A percentile compares a stretch with the other conserved stretches of the same genome.
Evolutionary conservation across 2,113 vertebrate genomes (phyloP).

Genomic region (Alaudala cheleensis): DNA sequence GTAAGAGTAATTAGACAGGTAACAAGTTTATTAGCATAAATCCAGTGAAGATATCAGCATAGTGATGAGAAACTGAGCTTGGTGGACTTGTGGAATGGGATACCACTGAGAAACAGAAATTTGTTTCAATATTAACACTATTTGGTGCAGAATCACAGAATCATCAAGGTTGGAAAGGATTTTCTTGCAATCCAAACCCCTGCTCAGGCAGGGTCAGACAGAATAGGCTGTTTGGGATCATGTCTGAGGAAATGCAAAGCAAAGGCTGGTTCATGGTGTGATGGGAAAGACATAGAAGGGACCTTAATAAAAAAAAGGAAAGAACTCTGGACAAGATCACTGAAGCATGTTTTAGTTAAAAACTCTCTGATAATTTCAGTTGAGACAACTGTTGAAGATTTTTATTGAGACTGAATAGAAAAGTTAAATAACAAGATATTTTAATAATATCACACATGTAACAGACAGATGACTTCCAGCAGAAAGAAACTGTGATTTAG

Average conservation of each 20-base stretch:
- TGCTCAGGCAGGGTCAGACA: background rate
- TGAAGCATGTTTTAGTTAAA: background rate
- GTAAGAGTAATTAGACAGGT: background rate
- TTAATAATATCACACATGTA: background rate
- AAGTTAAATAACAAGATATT: background rate
- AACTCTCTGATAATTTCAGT: background rate
- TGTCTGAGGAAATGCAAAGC: background rate
- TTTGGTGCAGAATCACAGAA: background rate
- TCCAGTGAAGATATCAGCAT: background rate
- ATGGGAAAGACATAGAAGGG: background rate
- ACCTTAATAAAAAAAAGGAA: background rate
- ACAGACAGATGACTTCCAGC: background rate
- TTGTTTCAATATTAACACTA: background rate
- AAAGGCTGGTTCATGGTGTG: background rate
- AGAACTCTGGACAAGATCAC: background rate
- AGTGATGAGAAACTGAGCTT: background rate
- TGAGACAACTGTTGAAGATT: background rate
- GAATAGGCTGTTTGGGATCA: background rate
- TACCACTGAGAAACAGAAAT: background rate
- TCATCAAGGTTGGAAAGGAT: background rate
- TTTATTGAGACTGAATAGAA: background rate
- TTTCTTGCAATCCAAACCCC: background rate
- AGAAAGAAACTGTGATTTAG: background rate
- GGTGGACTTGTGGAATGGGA: background rate
- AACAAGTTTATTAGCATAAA: background rate